A percentile compares a stretch with the other conserved stretches of the same genome.
phyloP scores from a whole-genome alignment of 1,140 invertebrate genomes.

The Augochlora pura region DNA sequence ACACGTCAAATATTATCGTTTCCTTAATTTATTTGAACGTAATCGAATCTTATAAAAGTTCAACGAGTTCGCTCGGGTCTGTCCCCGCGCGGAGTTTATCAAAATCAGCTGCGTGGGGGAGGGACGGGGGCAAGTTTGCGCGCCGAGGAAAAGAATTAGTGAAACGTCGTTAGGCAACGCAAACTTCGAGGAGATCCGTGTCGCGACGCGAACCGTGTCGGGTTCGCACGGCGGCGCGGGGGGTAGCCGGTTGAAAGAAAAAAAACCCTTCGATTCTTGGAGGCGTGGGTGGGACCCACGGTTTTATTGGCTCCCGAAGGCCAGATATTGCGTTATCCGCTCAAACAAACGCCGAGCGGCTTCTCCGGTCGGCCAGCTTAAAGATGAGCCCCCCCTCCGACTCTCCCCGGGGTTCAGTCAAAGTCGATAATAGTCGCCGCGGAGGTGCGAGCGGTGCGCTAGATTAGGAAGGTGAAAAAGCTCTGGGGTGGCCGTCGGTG shows the following conservation, averaged over 20 bases:
- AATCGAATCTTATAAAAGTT: constrained; percentile 29
- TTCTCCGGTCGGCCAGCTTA: constrained; percentile 72
- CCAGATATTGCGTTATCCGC: constrained; percentile 74
- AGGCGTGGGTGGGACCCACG: constrained; percentile 30
- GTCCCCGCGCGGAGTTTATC: constrained; percentile 13
- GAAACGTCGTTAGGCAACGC: background rate
- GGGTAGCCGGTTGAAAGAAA: constrained; percentile 41
- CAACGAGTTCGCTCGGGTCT: background rate
- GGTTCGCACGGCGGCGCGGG: too few species aligned
- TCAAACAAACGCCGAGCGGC: constrained; percentile 68
- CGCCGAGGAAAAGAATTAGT: constrained; percentile 17
- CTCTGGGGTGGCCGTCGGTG: constrained; percentile 36
- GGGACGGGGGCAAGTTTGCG: constrained; percentile 6
- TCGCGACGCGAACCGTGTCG: background rate
- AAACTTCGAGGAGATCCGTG: background rate
- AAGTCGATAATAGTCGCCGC: constrained; percentile 75
- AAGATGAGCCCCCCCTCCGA: constrained; percentile 73
- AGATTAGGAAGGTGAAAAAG: constrained; percentile 65
- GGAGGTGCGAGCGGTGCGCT: constrained; percentile 65
- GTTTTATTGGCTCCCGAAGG: constrained; percentile 70
- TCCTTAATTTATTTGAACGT: constrained; percentile 8
- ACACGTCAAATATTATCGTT: constrained; percentile 36
- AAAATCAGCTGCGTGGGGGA: background rate
- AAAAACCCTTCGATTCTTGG: constrained; percentile 54
- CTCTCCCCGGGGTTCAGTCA: constrained; percentile 65